These are phyloP conservation scores for Hydriomena furcata DNA, from an alignment of 2,888 invertebrate genomes.

Conservation along the genomic window DNA sequence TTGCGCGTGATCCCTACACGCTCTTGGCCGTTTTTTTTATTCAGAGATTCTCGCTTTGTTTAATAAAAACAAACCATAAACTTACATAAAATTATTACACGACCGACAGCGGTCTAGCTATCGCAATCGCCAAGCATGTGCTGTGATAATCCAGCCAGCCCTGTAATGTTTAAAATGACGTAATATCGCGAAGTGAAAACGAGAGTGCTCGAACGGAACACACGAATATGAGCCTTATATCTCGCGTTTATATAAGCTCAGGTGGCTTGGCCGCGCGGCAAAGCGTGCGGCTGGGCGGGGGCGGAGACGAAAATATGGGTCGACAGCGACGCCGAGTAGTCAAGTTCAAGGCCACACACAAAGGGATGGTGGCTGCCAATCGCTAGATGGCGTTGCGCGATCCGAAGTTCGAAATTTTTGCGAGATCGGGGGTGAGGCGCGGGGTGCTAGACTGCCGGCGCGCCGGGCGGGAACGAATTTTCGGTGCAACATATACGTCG, in stretches of 20 bases:
- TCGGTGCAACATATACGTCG: constrained; percentile 74
- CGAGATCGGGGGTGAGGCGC: constrained; percentile 66
- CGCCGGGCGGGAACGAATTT: constrained; percentile 73
- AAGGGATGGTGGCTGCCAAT: constrained; percentile 57
- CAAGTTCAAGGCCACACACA: constrained; percentile 80
- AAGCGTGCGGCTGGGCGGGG: constrained; percentile 60
- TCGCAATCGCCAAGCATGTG: constrained; percentile 37
- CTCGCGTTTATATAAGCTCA: constrained; percentile 67
- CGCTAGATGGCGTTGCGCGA: constrained; percentile 79
- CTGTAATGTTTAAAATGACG: constrained; percentile 59
- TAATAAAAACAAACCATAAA: constrained; percentile 27
- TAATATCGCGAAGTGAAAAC: constrained; percentile 69
- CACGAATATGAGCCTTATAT: constrained; percentile 66
- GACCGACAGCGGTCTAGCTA: constrained; percentile 26
- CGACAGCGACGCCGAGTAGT: constrained; percentile 68
- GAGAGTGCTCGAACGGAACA: constrained; percentile 58
- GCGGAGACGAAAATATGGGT: constrained; percentile 72
- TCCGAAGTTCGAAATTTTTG: constrained; percentile 72
- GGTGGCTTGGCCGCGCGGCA: constrained; percentile 67
- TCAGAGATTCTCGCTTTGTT: no score
- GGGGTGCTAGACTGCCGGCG: constrained; percentile 63
- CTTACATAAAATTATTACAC: constrained; percentile 16
- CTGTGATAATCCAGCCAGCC: constrained; percentile 55
- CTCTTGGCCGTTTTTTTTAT: no score
- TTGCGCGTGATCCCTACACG: no score